These are phyloP conservation scores for Ictidomys tridecemlineatus DNA, from an alignment of 2,113 vertebrate genomes.

Conservation along the genomic window DNA sequence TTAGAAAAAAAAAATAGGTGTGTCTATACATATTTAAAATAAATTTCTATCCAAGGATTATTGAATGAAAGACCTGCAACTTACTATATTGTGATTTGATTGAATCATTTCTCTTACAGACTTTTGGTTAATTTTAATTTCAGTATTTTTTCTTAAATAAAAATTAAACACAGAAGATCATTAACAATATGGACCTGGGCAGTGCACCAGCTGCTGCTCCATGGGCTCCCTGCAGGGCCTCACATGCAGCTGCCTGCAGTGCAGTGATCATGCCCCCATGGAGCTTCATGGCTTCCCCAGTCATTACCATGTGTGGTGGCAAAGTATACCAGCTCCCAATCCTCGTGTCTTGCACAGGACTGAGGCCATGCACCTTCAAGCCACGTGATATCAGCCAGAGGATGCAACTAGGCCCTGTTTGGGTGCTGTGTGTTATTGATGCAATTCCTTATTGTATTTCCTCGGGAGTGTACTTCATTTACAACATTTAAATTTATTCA, in stretches of 20 bases:
- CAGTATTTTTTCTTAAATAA: neutral
- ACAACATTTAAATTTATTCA: neutral
- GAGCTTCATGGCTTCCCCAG: conserved; percentile 59
- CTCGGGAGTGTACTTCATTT: conserved; percentile 61
- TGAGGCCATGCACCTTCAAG: conserved; percentile 65
- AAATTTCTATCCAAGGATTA: conserved; percentile 19
- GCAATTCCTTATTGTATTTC: conserved; percentile 74
- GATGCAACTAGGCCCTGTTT: conserved; percentile 43
- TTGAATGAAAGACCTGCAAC: neutral
- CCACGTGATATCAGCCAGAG: conserved; percentile 66
- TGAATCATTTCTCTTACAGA: neutral
- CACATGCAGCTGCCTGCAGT: conserved; percentile 54
- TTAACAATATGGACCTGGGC: neutral
- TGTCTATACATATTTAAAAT: neutral
- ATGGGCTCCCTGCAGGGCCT: conserved; percentile 38
- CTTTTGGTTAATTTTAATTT: neutral
- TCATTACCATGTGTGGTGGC: conserved; percentile 65
- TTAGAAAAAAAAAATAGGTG: conserved; percentile 7
- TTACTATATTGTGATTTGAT: conserved; percentile 41
- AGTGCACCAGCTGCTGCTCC: neutral
- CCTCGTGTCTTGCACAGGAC: conserved; percentile 71
- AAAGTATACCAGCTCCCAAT: conserved; percentile 55
- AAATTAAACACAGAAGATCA: neutral
- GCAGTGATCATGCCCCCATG: conserved; percentile 71
- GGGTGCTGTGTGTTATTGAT: conserved; percentile 55